phyloP scores from a whole-genome alignment of 2,113 vertebrate species.

The Lonchura striata region DNA sequence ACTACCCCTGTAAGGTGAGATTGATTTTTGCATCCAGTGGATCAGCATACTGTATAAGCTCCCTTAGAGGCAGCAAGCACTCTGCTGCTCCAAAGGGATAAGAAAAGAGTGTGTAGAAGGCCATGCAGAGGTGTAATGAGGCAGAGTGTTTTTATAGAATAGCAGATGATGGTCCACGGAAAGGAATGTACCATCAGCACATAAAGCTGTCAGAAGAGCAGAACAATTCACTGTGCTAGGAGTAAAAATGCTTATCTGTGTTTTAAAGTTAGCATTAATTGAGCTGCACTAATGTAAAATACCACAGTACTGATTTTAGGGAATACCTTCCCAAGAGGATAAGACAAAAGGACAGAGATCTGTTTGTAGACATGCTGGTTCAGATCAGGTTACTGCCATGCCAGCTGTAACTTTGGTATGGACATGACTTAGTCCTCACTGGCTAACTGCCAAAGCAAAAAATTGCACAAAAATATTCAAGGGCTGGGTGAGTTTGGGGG shows the following conservation, averaged over 20 bases:
- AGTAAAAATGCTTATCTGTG: background rate
- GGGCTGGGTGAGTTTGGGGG: background rate
- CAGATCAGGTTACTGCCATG: background rate
- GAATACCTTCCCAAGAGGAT: background rate
- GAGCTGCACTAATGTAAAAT: background rate
- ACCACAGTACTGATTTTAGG: background rate
- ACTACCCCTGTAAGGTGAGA: fast-evolving
- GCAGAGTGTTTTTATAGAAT: background rate
- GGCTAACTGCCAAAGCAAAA: background rate
- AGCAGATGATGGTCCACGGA: background rate
- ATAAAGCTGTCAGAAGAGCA: background rate
- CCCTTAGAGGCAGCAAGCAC: background rate
- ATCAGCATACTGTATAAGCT: background rate
- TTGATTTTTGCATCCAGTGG: background rate
- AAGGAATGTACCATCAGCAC: background rate
- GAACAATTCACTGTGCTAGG: background rate
- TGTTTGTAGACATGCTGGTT: background rate
- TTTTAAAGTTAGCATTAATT: background rate
- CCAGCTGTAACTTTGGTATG: background rate
- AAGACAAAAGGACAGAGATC: background rate
- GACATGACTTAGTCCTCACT: background rate
- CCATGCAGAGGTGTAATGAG: background rate
- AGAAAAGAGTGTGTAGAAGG: background rate
- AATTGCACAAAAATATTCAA: background rate
- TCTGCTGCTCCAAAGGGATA: background rate